Evolutionary conservation across 37 sponge, comb jelly and placozoan genomes (phyloP).

Genomic region (Halichondria panicea): DNA sequence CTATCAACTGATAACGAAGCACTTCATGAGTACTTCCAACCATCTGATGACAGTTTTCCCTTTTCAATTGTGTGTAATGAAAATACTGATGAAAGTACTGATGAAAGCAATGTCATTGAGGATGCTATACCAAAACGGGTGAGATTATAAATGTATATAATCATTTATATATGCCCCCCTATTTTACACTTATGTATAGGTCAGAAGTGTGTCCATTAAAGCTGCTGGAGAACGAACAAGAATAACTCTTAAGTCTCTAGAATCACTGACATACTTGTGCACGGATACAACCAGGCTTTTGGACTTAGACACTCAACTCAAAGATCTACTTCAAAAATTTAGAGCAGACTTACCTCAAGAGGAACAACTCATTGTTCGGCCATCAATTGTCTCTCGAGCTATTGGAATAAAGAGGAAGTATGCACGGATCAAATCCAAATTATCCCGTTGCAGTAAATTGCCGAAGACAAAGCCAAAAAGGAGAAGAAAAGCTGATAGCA

Average conservation of each 20-base stretch:
- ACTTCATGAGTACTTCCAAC: not conserved
- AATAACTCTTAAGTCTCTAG: constrained; percentile 4
- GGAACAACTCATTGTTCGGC: constrained; percentile 11
- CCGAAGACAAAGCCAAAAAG: not conserved
- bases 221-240: not conserved
- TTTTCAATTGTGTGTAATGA: not conserved
- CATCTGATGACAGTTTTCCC: not conserved
- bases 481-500: not conserved
- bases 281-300: not conserved
- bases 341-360: constrained; percentile 4
- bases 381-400: not conserved
- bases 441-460: not conserved
- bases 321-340: not conserved
- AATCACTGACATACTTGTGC: constrained; percentile 9
- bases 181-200: not conserved
- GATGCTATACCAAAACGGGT: not conserved
- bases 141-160: constrained; percentile 3
- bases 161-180: not conserved
- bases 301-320: not conserved
- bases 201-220: not conserved
- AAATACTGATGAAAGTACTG: not conserved
- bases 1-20: constrained; percentile 7
- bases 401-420: not conserved
- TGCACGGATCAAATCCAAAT: not conserved
- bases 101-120: not conserved